These are phyloP conservation scores for Trachelipus rathkii DNA, from an alignment of 1,140 invertebrate species.

Conservation along the genomic window DNA sequence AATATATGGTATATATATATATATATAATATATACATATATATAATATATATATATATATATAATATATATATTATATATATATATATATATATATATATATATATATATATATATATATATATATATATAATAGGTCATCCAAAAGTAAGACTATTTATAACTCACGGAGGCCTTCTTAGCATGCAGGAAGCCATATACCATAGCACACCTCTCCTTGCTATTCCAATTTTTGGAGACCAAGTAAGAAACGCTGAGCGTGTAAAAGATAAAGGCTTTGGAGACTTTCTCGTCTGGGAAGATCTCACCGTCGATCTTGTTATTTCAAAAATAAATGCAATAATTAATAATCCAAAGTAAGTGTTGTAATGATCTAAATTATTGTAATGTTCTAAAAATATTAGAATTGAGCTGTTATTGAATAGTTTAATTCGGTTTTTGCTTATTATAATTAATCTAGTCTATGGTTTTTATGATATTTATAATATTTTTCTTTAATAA, in stretches of 20 bases:
- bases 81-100: too few species aligned
- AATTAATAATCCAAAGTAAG: slow-evolving; percentile 37
- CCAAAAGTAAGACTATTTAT: slow-evolving; percentile 63
- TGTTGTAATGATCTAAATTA: neutral
- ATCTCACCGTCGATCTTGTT: slow-evolving; percentile 43
- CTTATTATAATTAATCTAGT: too few species aligned
- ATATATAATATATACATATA: too few species aligned
- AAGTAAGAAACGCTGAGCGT: slow-evolving; percentile 53
- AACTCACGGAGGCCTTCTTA: slow-evolving; percentile 63
- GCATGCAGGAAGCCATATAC: slow-evolving; percentile 61
- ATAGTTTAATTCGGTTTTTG: too few species aligned
- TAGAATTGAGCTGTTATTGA: too few species aligned
- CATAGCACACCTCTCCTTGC: slow-evolving; percentile 62
- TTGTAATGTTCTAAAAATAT: too few species aligned
- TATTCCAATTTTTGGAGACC: slow-evolving; percentile 63
- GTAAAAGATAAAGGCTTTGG: slow-evolving; percentile 47
- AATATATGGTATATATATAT: too few species aligned
- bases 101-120: too few species aligned
- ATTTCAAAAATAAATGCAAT: slow-evolving; percentile 43
- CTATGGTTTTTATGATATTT: too few species aligned
- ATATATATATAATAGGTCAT: slow-evolving; percentile 55
- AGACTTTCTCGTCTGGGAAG: slow-evolving; percentile 40
- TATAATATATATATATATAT: too few species aligned
- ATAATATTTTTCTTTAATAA: too few species aligned
- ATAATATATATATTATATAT: too few species aligned